These are phyloP conservation scores for Pteronura brasiliensis DNA, from an alignment of 2,113 vertebrate species.

Conservation along the genomic window DNA sequence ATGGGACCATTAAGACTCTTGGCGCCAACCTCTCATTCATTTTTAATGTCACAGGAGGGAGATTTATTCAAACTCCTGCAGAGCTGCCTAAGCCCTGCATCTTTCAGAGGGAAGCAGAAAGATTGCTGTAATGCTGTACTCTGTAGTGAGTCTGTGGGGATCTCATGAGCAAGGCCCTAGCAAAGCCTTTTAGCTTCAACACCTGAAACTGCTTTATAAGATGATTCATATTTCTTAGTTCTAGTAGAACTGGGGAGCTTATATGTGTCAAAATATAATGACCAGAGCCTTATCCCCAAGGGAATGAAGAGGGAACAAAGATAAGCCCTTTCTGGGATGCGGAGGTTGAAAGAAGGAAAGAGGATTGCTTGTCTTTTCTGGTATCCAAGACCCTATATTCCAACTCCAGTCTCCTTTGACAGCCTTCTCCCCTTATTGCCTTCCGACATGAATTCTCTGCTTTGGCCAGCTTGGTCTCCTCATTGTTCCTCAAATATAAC, in stretches of 20 bases:
- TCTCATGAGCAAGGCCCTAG: background rate
- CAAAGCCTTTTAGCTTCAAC: background rate
- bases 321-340: background rate
- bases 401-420: background rate
- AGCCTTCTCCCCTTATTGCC: background rate
- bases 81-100: conserved; percentile 14
- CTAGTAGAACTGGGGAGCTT: background rate
- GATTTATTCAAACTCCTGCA: conserved; percentile 45
- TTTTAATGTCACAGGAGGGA: conserved; percentile 1
- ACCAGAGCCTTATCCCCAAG: background rate
- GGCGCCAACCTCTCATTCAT: conserved; percentile 30
- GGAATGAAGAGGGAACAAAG: background rate
- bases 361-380: background rate
- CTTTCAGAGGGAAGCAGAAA: background rate
- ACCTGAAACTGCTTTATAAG: background rate
- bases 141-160: background rate
- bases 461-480: background rate
- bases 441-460: background rate
- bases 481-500: background rate
- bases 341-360: background rate
- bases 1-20: conserved; percentile 56
- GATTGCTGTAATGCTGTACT: background rate
- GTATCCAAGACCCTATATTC: background rate
- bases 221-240: background rate
- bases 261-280: background rate